These are phyloP conservation scores for Bombus polaris DNA, from an alignment of 1,140 invertebrate genomes.

Conservation along the genomic window DNA sequence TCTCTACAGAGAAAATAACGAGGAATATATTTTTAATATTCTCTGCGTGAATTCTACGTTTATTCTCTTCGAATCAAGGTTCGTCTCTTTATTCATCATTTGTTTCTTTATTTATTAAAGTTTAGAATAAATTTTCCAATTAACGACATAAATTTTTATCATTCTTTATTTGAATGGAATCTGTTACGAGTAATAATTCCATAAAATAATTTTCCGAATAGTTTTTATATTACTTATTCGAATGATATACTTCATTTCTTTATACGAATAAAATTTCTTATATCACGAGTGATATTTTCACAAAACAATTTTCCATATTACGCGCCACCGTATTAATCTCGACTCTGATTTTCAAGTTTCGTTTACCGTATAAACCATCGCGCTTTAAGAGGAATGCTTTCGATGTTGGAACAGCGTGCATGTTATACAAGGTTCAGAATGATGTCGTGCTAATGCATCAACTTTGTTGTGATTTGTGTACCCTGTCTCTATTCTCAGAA, in stretches of 20 bases:
- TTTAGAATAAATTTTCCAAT: no score
- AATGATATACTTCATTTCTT: no score
- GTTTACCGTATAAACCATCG: conserved; percentile 2
- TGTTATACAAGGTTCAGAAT: conserved; percentile 58
- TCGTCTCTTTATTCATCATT: no score
- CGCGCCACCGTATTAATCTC: neutral
- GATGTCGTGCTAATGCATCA: conserved; percentile 66
- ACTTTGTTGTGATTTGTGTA: conserved; percentile 77
- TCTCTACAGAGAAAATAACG: neutral
- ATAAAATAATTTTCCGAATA: neutral
- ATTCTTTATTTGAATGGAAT: neutral
- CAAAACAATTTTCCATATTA: neutral
- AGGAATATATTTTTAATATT: neutral
- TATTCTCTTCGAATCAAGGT: no score
- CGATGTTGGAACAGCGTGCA: conserved; percentile 46
- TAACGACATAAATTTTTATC: no score
- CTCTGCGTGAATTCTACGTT: neutral
- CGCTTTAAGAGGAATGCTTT: conserved; percentile 43
- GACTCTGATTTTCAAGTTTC: neutral
- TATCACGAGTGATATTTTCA: neutral
- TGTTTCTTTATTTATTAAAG: no score
- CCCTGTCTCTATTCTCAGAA: conserved; percentile 65
- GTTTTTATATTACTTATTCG: no score
- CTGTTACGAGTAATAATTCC: neutral
- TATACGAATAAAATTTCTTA: neutral